Conservation (phyloP, 2,113 vertebrate species). For the Apistogramma diplotaenia region DNA sequence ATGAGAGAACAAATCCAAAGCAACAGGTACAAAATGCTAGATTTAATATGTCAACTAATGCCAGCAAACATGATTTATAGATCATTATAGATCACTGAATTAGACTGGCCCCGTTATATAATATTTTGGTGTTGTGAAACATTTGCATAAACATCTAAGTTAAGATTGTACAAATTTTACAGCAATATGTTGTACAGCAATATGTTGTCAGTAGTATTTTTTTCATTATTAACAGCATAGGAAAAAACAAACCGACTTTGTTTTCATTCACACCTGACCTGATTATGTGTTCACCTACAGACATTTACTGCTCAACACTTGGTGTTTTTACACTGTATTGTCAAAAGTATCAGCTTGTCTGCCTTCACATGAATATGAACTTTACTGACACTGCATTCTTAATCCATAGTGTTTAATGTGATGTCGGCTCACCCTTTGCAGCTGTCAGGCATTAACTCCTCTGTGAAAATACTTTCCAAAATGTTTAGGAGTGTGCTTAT, state of each 20-base stretch:
- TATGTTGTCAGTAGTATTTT: background rate
- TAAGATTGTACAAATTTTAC: background rate
- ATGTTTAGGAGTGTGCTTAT: no score
- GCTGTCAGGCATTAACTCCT: no score
- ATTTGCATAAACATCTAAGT: rapidly evolving
- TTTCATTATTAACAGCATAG: background rate
- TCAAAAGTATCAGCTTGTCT: no score
- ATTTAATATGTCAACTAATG: rapidly evolving
- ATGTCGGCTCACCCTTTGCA: no score
- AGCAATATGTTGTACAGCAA: rapidly evolving
- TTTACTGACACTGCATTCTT: no score
- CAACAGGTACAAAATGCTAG: background rate
- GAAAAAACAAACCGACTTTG: rapidly evolving
- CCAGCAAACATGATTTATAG: rapidly evolving
- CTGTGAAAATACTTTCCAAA: no score
- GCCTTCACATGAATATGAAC: no score
- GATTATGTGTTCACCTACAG: no score
- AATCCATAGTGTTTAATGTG: no score
- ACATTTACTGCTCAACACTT: rapidly evolving
- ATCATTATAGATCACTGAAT: rapidly evolving
- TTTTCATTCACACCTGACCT: rapidly evolving
- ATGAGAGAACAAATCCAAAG: background rate
- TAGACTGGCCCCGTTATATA: background rate
- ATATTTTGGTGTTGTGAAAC: background rate
- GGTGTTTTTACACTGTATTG: background rate